Evolutionary conservation across 2,888 invertebrate species (phyloP).

Genomic region (Cephalotes varians): DNA sequence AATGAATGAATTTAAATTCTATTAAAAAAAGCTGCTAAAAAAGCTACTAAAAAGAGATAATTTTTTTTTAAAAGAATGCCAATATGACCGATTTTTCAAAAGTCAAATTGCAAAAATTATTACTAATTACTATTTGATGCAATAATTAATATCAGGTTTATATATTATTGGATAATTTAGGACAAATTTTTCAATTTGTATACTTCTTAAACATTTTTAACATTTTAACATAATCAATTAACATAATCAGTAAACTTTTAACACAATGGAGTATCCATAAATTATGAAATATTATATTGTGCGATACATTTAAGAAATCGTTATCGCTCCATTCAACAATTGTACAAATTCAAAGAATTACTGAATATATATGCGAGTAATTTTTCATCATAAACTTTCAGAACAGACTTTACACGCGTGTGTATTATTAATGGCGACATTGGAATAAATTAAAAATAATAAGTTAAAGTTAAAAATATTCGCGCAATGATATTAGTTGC

Average conservation of each 20-base stretch:
- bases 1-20: not conserved
- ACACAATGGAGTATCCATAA: not conserved
- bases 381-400: slow-evolving; percentile 15
- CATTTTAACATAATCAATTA: not conserved
- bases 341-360: not conserved
- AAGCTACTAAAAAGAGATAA: not conserved
- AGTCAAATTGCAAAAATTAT: not conserved
- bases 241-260: not conserved
- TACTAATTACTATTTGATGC: not conserved
- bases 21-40: no score
- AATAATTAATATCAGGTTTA: not conserved
- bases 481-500: not conserved
- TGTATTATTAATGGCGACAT: slow-evolving; percentile 26
- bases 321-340: slow-evolving; percentile 30
- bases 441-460: slow-evolving; percentile 21
- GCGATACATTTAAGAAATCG: not conserved
- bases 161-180: not conserved
- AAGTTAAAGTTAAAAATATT: no score
- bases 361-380: not conserved
- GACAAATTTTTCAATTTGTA: not conserved
- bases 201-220: not conserved
- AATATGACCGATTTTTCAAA: not conserved
- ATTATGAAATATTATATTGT: not conserved
- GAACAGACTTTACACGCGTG: not conserved
- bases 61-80: not conserved